Evolutionary conservation across 2,888 invertebrate genomes (phyloP).

Genomic region (Epirrhoe alternata): DNA sequence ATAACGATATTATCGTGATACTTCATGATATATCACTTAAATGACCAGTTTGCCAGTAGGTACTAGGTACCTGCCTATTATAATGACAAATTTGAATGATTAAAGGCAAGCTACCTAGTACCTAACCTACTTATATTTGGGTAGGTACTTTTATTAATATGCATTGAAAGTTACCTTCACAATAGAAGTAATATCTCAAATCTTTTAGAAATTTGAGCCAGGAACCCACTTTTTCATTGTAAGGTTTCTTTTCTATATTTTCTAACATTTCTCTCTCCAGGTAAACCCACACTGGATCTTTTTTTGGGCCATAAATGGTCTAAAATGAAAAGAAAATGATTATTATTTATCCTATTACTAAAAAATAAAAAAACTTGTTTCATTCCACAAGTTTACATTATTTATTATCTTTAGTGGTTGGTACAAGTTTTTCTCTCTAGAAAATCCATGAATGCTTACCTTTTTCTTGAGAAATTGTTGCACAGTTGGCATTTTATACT

Average conservation of each 20-base stretch:
- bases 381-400: not conserved
- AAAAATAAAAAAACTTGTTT: no score
- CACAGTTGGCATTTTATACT: slow-evolving; percentile 65
- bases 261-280: slow-evolving; percentile 73
- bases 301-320: slow-evolving; percentile 63
- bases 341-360: no score
- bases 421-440: not conserved
- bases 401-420: not conserved
- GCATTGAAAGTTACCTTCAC: slow-evolving; percentile 58
- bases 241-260: slow-evolving; percentile 67
- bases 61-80: not conserved
- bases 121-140: not conserved
- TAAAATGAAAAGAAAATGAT: slow-evolving; percentile 44
- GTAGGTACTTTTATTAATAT: not conserved
- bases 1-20: no score
- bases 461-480: slow-evolving; percentile 66
- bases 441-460: slow-evolving; percentile 50
- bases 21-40: no score
- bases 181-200: slow-evolving; percentile 57
- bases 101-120: not conserved
- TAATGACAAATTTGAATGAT: no score
- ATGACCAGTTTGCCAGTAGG: not conserved
- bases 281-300: slow-evolving; percentile 73
- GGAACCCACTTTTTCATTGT: slow-evolving; percentile 71
- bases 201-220: slow-evolving; percentile 72